Base-by-base conservation (phyloP, 2,113 vertebrate species). In the Rhynchopsitta pachyrhyncha region DNA sequence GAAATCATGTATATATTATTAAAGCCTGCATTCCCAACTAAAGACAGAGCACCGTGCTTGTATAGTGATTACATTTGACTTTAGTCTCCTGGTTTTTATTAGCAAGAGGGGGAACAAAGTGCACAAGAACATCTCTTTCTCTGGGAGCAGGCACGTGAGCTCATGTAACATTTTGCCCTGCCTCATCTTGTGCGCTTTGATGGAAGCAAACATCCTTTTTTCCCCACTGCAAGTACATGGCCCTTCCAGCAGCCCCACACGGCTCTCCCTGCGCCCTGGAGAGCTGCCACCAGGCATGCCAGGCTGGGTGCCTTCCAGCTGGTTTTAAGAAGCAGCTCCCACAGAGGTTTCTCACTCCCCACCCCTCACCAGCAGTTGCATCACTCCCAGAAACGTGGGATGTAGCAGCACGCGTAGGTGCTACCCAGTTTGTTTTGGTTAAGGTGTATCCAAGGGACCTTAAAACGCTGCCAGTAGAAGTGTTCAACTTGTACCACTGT, bases 221-320 rank as follows among this genome's bases (percentile, higher is more conserved):
- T 46, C 23, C 57, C 29, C 0, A 2, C 42, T 0, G 1, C 64
- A 44, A 15, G 49, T 55, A 53, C 13, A 11, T 37, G 27, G 14
- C 15, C n/a, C 31, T 80, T 33, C 79, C 46, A 66, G 29, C 50
- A 92, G 37, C 41, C 46, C 9, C 19, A 4, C 20, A 4, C 0
- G 0, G 20, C 60, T n/a, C 63, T 77, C 29, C 18, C 39, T 0
- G 1, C 2, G 0, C 49, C 37, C 69, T 1, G 0, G 50, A 67
- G 11, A 47, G 55, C 18, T 87, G 82, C 69, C 14, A 42, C 9
- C n/a, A 15, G 10, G 0, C 49, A 44, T 1, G 1, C n/a, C 2
- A 6, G 50, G 63, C 78, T 68, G 57, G 50, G 9, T 41, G 39
- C 42, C 52, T 75, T 44, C 70, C 67, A 57, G 29, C n/a, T 80